These are phyloP conservation scores for Platygyra sinensis DNA, from an alignment of 64 coral and sea anemone genomes.

Conservation along the genomic window DNA sequence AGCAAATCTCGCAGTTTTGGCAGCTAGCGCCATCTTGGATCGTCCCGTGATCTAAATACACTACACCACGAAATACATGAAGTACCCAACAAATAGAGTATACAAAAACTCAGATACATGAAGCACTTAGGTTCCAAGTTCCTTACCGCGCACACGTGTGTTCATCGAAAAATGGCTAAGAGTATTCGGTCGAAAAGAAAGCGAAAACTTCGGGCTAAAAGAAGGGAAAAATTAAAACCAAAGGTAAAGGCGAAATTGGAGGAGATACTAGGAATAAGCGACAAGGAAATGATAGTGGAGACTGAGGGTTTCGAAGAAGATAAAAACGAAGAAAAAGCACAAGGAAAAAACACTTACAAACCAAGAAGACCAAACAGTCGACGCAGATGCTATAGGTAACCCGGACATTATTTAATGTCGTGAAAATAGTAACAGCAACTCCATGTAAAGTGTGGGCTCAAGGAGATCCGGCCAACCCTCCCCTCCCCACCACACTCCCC, in stretches of 20 bases:
- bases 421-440: no score
- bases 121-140: neutral
- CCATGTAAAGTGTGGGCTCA: no score
- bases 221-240: slow-evolving; percentile 75
- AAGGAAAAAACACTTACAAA: neutral
- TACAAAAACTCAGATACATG: neutral
- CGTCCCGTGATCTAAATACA: no score
- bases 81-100: neutral
- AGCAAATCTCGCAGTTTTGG: slow-evolving; percentile 71
- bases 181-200: slow-evolving; percentile 93
- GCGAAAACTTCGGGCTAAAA: slow-evolving; percentile 80
- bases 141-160: slow-evolving; percentile 11
- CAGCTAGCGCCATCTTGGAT: slow-evolving; percentile 75
- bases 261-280: slow-evolving; percentile 71
- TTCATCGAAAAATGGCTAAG: slow-evolving; percentile 80
- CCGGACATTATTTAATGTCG: no score
- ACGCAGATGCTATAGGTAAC: no score
- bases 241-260: slow-evolving; percentile 80
- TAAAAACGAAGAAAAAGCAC: neutral
- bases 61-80: no score
- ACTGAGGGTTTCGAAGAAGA: neutral
- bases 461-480: no score
- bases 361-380: neutral
- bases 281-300: slow-evolving; percentile 52
- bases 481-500: no score